Conservation (phyloP, 1,140 invertebrate species). For the Camponotus pennsylvanicus region DNA sequence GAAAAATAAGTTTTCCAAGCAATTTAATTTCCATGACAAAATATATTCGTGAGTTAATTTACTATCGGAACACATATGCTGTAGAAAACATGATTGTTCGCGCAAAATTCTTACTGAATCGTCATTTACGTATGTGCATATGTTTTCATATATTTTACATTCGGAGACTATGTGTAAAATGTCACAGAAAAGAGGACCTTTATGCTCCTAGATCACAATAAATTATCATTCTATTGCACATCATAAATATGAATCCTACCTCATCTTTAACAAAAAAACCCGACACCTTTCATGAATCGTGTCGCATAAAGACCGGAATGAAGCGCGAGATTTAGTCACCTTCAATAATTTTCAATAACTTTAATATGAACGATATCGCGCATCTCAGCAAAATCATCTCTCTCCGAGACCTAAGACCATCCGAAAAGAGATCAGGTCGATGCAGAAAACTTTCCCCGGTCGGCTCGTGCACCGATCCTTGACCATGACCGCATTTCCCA, state of each 20-base stretch:
- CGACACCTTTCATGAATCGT: neutral
- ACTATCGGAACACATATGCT: neutral
- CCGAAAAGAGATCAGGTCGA: slow-evolving; percentile 37
- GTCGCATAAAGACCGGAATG: neutral
- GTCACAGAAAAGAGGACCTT: neutral
- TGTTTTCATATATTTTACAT: slow-evolving; percentile 28
- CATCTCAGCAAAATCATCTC: slow-evolving; percentile 16
- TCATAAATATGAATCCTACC: neutral
- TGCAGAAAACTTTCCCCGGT: slow-evolving; percentile 53
- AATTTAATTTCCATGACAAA: neutral
- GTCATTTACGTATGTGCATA: neutral
- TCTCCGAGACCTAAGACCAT: neutral
- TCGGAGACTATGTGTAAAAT: neutral
- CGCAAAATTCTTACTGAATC: neutral
- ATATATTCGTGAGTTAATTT: neutral
- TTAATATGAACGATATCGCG: neutral
- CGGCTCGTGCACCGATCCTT: slow-evolving; percentile 55
- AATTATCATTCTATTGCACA: slow-evolving; percentile 13
- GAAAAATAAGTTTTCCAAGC: neutral
- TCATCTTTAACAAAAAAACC: neutral
- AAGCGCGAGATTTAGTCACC: neutral
- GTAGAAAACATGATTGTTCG: neutral
- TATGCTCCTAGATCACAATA: neutral
- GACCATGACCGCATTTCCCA: slow-evolving; percentile 75
- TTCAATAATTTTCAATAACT: neutral